Evolutionary conservation across 2,888 invertebrate genomes (phyloP).

Genomic region (Yponomeuta cagnagella): DNA sequence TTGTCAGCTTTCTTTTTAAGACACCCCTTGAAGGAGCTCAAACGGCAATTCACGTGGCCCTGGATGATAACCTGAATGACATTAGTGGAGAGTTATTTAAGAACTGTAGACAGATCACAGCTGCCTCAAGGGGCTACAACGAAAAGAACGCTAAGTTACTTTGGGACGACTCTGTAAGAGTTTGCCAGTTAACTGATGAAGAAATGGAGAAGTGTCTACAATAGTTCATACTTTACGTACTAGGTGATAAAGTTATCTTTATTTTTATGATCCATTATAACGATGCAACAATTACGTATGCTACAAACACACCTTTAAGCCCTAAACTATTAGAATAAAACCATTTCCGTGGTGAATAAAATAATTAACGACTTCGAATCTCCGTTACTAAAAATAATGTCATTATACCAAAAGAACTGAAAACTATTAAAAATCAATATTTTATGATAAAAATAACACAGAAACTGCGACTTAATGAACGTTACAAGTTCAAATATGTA

Average conservation of each 20-base stretch:
- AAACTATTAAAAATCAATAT: no score
- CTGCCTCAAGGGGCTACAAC: conserved; percentile 74
- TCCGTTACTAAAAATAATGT: no score
- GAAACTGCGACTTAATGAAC: no score
- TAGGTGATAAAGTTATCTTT: not conserved
- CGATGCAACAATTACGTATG: no score
- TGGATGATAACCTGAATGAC: conserved; percentile 78
- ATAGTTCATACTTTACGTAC: not conserved
- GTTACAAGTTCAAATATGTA: no score
- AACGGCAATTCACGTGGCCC: conserved; percentile 79
- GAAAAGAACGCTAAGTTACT: conserved; percentile 78
- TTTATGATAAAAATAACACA: no score
- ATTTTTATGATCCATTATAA: no score
- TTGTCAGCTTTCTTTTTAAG: conserved; percentile 79
- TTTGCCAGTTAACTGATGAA: not conserved
- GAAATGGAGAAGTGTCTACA: conserved; percentile 7
- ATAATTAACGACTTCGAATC: no score
- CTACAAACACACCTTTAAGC: no score
- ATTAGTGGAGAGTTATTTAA: conserved; percentile 81
- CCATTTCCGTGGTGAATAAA: no score
- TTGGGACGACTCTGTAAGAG: conserved; percentile 11
- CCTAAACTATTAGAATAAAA: no score
- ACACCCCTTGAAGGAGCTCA: conserved; percentile 82
- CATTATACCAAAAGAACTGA: no score
- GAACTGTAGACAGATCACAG: conserved; percentile 78